Conservation (phyloP, 2,888 invertebrate species). For the Strigamia crassipes region DNA sequence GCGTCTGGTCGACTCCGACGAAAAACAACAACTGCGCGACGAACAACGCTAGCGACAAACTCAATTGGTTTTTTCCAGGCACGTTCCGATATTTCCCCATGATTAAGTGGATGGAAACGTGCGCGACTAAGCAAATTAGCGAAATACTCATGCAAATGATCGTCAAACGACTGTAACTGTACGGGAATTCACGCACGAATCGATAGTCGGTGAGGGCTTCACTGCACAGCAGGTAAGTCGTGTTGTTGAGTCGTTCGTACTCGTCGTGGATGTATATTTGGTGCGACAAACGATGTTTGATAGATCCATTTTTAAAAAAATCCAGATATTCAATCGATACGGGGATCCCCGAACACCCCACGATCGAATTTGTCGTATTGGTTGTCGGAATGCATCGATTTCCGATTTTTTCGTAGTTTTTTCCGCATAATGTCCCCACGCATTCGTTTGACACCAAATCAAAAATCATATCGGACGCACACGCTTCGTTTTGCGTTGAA, state of each 20-base stretch:
- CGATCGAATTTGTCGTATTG: too few species aligned
- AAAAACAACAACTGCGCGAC: conserved; percentile 57
- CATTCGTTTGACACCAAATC: background rate
- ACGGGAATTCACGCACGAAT: background rate
- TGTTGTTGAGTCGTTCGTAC: background rate
- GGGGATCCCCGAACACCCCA: too few species aligned
- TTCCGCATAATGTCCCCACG: background rate
- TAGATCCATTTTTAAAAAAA: background rate
- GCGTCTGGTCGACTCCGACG: conserved; percentile 51
- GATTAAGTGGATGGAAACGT: conserved; percentile 57
- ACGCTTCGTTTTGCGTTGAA: background rate
- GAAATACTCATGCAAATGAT: conserved; percentile 56
- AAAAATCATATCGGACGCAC: background rate
- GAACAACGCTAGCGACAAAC: conserved; percentile 58
- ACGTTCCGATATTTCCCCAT: conserved; percentile 57
- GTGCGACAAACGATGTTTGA: background rate
- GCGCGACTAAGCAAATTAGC: conserved; percentile 56
- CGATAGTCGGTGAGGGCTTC: background rate
- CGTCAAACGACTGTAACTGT: background rate
- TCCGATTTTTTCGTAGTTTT: background rate
- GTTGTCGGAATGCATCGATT: background rate
- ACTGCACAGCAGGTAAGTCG: background rate
- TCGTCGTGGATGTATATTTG: background rate
- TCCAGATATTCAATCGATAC: background rate
- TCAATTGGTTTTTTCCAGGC: conserved; percentile 59